Conservation (phyloP, 2,797 vertebrate genomes). For the Cynodonichthys magdalenae region DNA sequence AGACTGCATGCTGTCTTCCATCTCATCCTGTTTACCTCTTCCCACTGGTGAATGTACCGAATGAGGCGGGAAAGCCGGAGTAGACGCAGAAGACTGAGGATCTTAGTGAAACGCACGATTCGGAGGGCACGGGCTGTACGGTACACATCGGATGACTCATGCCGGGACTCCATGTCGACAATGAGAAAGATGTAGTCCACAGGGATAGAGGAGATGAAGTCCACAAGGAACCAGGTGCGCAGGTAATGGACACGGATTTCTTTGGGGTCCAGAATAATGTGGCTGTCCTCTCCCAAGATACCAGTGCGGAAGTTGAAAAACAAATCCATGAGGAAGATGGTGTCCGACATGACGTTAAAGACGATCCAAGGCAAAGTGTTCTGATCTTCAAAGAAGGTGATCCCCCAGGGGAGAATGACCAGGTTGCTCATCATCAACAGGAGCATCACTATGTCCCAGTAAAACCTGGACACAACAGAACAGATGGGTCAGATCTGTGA, state of each 20-base stretch:
- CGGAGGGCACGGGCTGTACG: conserved; percentile 93
- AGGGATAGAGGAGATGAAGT: conserved; percentile 95
- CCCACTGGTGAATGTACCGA: conserved; percentile 97
- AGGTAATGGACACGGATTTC: conserved; percentile 91
- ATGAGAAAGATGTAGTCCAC: conserved; percentile 98
- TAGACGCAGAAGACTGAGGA: conserved; percentile 91
- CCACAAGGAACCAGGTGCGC: conserved; percentile 94
- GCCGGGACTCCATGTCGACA: conserved; percentile 86
- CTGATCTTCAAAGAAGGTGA: conserved; percentile 98
- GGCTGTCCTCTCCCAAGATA: conserved; percentile 91
- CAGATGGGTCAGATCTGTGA: neutral
- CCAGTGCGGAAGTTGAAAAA: conserved; percentile 97
- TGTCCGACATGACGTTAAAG: conserved; percentile 96
- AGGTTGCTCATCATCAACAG: conserved; percentile 98
- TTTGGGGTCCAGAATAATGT: conserved; percentile 92
- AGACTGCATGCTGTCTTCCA: neutral
- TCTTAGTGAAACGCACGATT: conserved; percentile 96
- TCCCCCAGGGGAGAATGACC: conserved; percentile 95
- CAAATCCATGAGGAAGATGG: conserved; percentile 94
- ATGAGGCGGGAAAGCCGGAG: conserved; percentile 93
- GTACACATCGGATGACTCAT: conserved; percentile 94
- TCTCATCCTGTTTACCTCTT: conserved; percentile 84
- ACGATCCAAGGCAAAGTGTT: conserved; percentile 93
- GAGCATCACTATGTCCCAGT: conserved; percentile 98
- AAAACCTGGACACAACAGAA: conserved; percentile 85